Conservation (phyloP, 2,888 invertebrate species). For the Erebia epiphron region DNA sequence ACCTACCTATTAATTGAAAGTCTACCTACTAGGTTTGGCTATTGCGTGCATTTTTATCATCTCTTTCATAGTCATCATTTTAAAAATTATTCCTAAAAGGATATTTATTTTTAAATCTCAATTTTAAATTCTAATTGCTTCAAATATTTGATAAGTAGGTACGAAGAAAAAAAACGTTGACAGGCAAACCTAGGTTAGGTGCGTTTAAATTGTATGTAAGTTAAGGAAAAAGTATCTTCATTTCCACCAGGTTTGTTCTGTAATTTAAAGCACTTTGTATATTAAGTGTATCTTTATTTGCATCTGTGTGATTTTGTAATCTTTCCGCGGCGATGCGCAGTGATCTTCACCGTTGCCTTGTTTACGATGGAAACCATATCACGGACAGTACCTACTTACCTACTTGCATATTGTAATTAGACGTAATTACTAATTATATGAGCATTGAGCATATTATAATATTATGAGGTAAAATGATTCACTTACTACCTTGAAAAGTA, state of each 20-base stretch:
- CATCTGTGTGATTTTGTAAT: slow-evolving; percentile 27
- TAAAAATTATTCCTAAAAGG: too few species aligned
- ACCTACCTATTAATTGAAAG: too few species aligned
- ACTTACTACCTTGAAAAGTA: neutral
- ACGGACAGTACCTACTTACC: neutral
- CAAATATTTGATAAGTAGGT: too few species aligned
- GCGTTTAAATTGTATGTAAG: neutral
- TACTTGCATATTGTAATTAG: slow-evolving; percentile 15
- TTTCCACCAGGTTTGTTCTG: slow-evolving; percentile 9
- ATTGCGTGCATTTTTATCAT: too few species aligned
- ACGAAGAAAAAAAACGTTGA: too few species aligned
- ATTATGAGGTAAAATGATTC: neutral
- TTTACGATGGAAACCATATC: slow-evolving; percentile 24
- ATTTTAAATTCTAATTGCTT: too few species aligned
- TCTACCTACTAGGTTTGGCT: too few species aligned
- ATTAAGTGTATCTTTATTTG: slow-evolving; percentile 27
- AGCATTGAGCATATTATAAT: neutral
- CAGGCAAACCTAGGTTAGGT: neutral
- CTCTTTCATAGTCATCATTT: too few species aligned
- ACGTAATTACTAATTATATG: slow-evolving; percentile 11
- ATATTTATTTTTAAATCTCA: too few species aligned
- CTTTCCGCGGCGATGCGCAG: slow-evolving; percentile 26
- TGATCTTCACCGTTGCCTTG: slow-evolving; percentile 25
- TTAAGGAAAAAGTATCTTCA: neutral
- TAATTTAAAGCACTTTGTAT: slow-evolving; percentile 25